phyloP scores from a whole-genome alignment of 1,140 invertebrate genomes.

The Pseudomyrmex pallidus region DNA sequence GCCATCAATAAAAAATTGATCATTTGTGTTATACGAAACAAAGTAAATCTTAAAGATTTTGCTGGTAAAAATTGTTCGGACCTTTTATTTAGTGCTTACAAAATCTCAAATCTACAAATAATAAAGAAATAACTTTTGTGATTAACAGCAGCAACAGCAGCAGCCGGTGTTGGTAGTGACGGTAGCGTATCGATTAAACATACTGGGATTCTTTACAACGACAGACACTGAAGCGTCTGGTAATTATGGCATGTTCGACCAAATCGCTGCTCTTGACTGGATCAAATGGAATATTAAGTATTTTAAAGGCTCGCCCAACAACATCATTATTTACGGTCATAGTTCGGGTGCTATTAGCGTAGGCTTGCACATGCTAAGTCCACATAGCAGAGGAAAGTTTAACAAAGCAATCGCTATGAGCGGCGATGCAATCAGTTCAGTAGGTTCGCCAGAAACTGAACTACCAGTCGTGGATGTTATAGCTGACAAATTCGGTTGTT shows the following conservation, averaged over 20 bases:
- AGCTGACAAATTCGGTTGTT: constrained; percentile 88
- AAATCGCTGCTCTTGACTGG: constrained; percentile 94
- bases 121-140: constrained; percentile 20
- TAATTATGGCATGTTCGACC: constrained; percentile 96
- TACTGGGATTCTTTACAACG: constrained; percentile 96
- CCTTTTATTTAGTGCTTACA: no score
- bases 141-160: constrained; percentile 76
- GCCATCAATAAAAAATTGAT: no score
- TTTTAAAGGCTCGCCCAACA: constrained; percentile 94
- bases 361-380: constrained; percentile 89
- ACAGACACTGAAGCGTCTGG: constrained; percentile 93
- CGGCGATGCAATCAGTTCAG: constrained; percentile 87
- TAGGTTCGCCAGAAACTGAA: constrained; percentile 79
- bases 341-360: constrained; percentile 91
- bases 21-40: no score
- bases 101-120: no score
- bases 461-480: constrained; percentile 86
- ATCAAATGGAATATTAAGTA: constrained; percentile 93
- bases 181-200: constrained; percentile 91
- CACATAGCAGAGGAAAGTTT: constrained; percentile 87
- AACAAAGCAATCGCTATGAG: constrained; percentile 90
- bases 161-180: constrained; percentile 90
- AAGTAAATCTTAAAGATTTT: no score
- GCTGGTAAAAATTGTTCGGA: no score
- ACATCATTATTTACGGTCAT: constrained; percentile 96